Evolutionary conservation across 2,888 invertebrate species (phyloP).

Genomic region (Penaeus monodon): DNA sequence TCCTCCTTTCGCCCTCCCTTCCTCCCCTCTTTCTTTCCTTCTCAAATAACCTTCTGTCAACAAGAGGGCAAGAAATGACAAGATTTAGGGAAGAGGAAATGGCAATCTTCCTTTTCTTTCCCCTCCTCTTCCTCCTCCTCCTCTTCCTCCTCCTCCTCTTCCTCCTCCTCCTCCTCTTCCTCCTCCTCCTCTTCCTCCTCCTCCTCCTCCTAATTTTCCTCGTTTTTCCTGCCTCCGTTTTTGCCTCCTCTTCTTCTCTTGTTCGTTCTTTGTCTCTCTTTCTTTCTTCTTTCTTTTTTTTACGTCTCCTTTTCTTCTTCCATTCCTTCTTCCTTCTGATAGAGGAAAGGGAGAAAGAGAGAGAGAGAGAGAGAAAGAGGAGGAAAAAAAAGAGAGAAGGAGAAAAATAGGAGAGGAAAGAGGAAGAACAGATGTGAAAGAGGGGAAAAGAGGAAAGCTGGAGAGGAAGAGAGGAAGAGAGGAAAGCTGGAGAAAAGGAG

Average conservation of each 20-base stretch:
- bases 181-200: not conserved
- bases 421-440: not conserved
- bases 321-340: not conserved
- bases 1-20: too few species aligned
- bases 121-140: not conserved
- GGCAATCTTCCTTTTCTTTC: not conserved
- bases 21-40: not conserved
- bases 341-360: not conserved
- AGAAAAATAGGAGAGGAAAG: not conserved
- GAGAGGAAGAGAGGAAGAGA: not conserved
- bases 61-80: not conserved
- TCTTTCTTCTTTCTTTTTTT: not conserved
- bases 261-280: not conserved
- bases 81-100: too few species aligned
- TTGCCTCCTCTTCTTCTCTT: too few species aligned
- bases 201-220: not conserved
- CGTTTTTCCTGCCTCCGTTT: not conserved
- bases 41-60: not conserved
- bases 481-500: not conserved
- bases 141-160: not conserved
- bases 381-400: not conserved
- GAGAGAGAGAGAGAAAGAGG: not conserved
- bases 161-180: conserved; percentile 6
- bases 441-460: not conserved
- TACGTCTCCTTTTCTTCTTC: not conserved